Evolutionary conservation across 1,140 invertebrate genomes (phyloP), one percentile per base, ranked within the genome.

Genomic region (Stegodyphus dumicola): DNA sequence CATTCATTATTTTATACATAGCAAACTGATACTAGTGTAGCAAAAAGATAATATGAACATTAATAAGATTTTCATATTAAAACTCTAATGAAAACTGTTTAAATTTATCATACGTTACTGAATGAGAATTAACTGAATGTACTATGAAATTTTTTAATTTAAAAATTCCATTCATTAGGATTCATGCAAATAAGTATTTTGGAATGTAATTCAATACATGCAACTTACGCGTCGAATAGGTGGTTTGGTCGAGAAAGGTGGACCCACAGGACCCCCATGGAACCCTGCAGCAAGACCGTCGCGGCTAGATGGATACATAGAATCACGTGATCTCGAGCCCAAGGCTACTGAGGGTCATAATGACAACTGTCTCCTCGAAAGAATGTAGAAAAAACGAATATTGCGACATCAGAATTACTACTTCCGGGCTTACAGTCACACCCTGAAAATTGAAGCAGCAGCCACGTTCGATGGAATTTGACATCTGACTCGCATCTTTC

Each of bases 401-500:
- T 33, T 33, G 33, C 33, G 33, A 33, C 33, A 33, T 33, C 33
- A 73, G 18, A 64, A 64, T 13, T 18, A 52, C 17, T 13, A 73
- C 49, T 52, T 66, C 66, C 66, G 78, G 51, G 65, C 64, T 60
- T 7, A 33, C 15, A 73, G 78, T 81, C 78, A 81, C 78, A 81
- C 78, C 78, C 78, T 73, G 69, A 81, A 64, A 18, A 9, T 15
- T 53, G 78, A 49, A 54, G 78, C 48, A 70, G 54, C 11, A 18
- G 52, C 65, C n/a, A 15, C 53, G 65, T 77, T 67, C 76, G 65
- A 15, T 53, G 54, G 69, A 73, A 71, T 81, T 11, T n/a, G 69
- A 56, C 70, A 73, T 81, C 67, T 69, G 78, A 81, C 73, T 73
- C 60, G 73, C 78, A 81, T 81, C 78, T 73, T 81, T 81, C 78